Base-by-base conservation (phyloP, 1,140 invertebrate species). In the Drosophila jambulina region DNA sequence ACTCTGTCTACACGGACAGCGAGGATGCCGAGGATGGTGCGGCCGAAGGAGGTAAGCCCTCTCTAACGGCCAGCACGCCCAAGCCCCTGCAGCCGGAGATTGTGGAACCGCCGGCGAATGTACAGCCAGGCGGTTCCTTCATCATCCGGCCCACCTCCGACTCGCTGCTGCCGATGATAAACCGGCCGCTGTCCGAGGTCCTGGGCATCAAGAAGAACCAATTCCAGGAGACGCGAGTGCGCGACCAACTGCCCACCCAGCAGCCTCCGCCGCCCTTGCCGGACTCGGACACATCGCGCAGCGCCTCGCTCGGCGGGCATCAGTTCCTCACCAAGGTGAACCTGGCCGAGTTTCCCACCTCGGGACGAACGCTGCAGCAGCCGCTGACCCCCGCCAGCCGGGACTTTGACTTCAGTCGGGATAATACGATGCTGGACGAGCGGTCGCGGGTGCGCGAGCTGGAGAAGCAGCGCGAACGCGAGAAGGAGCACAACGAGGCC, bases 121-220 rank as follows among this genome's bases (percentile, higher is more conserved):
- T 57, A 3, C 75, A 68, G 9, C 84, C 75, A 2, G 86, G 79
- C 8, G 82, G 87, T 13, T 81, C 76, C 45, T 92, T 92, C 25
- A 91, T 92, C n/a, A 82, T 91, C 45, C 77, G 92, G 13, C 82
- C 88, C 51, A 91, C 86, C 23, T 88, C 84, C 2, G 92, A 92
- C 54, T 91, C 91, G 0, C 56, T 92, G 49, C 63, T 92, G 42
- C 91, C 91, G 8, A 93, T 92, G 86, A 93, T 93, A 8, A 93
- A 93, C 78, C 79, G 91, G 4, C 92, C 92, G n/a, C 51, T 93
- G 42, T 93, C 92, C 25, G 92, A 93, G 74, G 92, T 93, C 19
- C 65, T 93, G 42, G 92, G 92, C 56, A 93, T 93, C 36, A 93
- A 93, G 54, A 93, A 93, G 74, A 93, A 93, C 64, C 92, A 93